Evolutionary conservation across 2,888 invertebrate species (phyloP).

Genomic region (Volucella zonaria): DNA sequence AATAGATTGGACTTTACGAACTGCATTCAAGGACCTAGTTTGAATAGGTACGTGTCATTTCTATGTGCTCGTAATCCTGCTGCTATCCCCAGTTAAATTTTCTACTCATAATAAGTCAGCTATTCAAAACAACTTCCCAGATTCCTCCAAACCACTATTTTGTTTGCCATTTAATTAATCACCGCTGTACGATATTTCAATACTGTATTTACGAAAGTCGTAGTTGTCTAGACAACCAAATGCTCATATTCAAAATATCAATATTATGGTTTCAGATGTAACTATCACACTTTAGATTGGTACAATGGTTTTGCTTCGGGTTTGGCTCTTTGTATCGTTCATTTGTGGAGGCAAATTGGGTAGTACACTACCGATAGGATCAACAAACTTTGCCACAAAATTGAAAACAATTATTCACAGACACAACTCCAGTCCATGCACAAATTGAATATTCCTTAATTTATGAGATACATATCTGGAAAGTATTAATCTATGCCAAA

Average conservation of each 20-base stretch:
- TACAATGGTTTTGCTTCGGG: no score
- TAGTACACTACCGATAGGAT: constrained; percentile 30
- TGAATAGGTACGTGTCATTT: no score
- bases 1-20: no score
- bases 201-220: constrained; percentile 7
- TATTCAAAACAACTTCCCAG: neutral
- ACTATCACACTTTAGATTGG: no score
- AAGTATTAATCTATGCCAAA: neutral
- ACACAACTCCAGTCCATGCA: constrained; percentile 17
- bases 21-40: no score
- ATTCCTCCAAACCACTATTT: constrained; percentile 9
- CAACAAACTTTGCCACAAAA: constrained; percentile 28
- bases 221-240: constrained; percentile 25
- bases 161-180: constrained; percentile 43
- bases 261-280: no score
- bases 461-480: neutral
- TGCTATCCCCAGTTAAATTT: no score
- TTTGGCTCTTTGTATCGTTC: neutral
- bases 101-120: no score
- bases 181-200: constrained; percentile 23
- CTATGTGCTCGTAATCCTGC: no score
- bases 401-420: constrained; percentile 14
- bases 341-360: neutral
- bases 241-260: constrained; percentile 10
- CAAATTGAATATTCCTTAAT: constrained; percentile 33